Conservation (phyloP, 2,888 invertebrate species). For the Caenorhabditis sp. region DNA sequence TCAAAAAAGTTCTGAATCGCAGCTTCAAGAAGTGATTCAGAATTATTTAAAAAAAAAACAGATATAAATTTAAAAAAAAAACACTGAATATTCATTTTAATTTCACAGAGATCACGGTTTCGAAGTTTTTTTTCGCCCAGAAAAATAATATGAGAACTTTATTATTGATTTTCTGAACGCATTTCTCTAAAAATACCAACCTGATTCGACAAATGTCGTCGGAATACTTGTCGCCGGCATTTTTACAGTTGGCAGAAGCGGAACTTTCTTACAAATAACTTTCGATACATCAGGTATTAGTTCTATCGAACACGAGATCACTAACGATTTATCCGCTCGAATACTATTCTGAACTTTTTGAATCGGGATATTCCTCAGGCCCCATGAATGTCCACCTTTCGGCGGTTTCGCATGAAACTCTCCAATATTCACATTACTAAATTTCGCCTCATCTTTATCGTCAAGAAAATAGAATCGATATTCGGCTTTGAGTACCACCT, state of each 20-base stretch:
- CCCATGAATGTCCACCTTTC: slow-evolving; percentile 71
- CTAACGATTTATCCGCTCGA: slow-evolving; percentile 66
- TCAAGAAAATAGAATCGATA: slow-evolving; percentile 71
- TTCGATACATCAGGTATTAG: slow-evolving; percentile 65
- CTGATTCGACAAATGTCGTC: slow-evolving; percentile 25
- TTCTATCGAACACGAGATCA: slow-evolving; percentile 70
- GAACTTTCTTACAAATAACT: slow-evolving; percentile 49
- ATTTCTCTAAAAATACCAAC: slow-evolving; percentile 8
- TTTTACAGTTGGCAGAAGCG: slow-evolving; percentile 16
- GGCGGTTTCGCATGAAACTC: slow-evolving; percentile 71
- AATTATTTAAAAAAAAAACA: too few relatives aligned
- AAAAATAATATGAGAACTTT: too few relatives aligned
- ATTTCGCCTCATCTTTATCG: slow-evolving; percentile 64
- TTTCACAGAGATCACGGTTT: too few relatives aligned
- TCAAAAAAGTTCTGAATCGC: too few relatives aligned
- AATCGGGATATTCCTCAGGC: slow-evolving; percentile 70
- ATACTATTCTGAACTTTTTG: slow-evolving; percentile 65
- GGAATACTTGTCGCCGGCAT: slow-evolving; percentile 22
- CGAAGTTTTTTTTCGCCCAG: too few relatives aligned
- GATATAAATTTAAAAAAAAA: too few relatives aligned
- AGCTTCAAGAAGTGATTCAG: too few relatives aligned
- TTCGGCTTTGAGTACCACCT: slow-evolving; percentile 70
- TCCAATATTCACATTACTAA: slow-evolving; percentile 71
- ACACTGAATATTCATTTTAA: too few relatives aligned
- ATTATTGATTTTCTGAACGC: too few relatives aligned